These are phyloP conservation scores for Galeruca laticollis DNA, from an alignment of 2,888 invertebrate genomes.

Conservation along the genomic window DNA sequence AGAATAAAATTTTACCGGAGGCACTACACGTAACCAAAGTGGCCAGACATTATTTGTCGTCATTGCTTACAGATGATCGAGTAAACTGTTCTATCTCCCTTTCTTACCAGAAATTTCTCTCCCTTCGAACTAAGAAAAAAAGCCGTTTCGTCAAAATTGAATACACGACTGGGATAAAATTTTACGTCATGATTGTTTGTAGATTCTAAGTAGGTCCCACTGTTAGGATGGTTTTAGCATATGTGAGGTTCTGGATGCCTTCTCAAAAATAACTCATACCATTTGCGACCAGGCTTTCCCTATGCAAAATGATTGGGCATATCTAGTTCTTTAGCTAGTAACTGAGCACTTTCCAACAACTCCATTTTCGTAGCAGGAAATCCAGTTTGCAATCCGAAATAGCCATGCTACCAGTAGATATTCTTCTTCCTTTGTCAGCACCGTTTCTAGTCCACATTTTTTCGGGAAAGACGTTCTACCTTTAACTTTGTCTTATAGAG, in stretches of 20 bases:
- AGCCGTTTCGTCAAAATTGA: slow-evolving; percentile 60
- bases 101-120: slow-evolving; percentile 55
- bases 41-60: slow-evolving; percentile 54
- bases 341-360: background rate
- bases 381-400: slow-evolving; percentile 22
- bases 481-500: background rate
- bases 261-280: too few relatives aligned
- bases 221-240: slow-evolving; percentile 19
- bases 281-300: slow-evolving; percentile 7
- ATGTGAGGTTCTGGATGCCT: slow-evolving; percentile 6
- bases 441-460: slow-evolving; percentile 23
- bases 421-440: slow-evolving; percentile 27
- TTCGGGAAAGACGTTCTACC: slow-evolving; percentile 16
- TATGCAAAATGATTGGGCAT: background rate
- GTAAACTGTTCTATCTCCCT: slow-evolving; percentile 54
- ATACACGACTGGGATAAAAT: slow-evolving; percentile 54
- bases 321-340: slow-evolving; percentile 29
- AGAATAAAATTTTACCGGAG: slow-evolving; percentile 52
- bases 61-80: slow-evolving; percentile 46
- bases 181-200: slow-evolving; percentile 33
- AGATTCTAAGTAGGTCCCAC: slow-evolving; percentile 55
- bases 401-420: slow-evolving; percentile 16
- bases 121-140: slow-evolving; percentile 50
- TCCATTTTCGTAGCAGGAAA: slow-evolving; percentile 28
- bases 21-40: slow-evolving; percentile 52